Percentiles rank a stretch among this genome's conserved stretches.
These are phyloP conservation scores for Patella ulyssiponensis DNA, from an alignment of 2,888 invertebrate species.

Conservation along the genomic window DNA sequence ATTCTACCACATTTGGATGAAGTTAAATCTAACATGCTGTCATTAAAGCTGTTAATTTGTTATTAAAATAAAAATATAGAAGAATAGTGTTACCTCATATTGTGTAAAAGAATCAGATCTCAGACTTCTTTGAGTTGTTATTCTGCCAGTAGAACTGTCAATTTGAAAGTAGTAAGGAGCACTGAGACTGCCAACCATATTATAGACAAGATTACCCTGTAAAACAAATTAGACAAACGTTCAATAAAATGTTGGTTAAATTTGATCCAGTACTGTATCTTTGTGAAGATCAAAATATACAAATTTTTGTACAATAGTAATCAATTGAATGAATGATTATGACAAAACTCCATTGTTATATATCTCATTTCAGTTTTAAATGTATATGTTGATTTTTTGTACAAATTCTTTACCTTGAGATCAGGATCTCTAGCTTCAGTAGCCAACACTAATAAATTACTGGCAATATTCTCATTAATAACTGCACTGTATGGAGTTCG, in stretches of 20 bases:
- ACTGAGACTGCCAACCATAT: conserved; percentile 59
- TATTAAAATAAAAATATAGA: too few species aligned
- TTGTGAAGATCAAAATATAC: too few species aligned
- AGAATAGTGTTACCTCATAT: conserved; percentile 33
- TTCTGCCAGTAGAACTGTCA: conserved; percentile 44
- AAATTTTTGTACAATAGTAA: too few species aligned
- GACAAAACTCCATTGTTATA: too few species aligned
- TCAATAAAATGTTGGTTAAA: not conserved
- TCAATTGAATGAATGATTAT: too few species aligned
- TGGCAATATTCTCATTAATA: not conserved
- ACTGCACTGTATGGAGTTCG: not conserved
- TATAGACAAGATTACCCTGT: conserved; percentile 35
- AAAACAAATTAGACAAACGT: not conserved
- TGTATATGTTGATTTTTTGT: too few species aligned
- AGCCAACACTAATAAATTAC: not conserved
- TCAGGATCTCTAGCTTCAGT: not conserved
- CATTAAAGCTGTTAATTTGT: too few species aligned
- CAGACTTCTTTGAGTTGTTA: conserved; percentile 36
- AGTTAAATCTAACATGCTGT: too few species aligned
- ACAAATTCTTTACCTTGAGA: conserved; percentile 43
- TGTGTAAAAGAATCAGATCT: conserved; percentile 25
- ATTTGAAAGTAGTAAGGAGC: conserved; percentile 62
- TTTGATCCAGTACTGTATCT: too few species aligned
- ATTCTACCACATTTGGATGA: too few species aligned
- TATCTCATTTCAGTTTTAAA: too few species aligned